A percentile compares a stretch with the other conserved stretches of the same genome.
phyloP scores from a whole-genome alignment of 2,113 vertebrate genomes.

The Melanostigma gelatinosum region DNA sequence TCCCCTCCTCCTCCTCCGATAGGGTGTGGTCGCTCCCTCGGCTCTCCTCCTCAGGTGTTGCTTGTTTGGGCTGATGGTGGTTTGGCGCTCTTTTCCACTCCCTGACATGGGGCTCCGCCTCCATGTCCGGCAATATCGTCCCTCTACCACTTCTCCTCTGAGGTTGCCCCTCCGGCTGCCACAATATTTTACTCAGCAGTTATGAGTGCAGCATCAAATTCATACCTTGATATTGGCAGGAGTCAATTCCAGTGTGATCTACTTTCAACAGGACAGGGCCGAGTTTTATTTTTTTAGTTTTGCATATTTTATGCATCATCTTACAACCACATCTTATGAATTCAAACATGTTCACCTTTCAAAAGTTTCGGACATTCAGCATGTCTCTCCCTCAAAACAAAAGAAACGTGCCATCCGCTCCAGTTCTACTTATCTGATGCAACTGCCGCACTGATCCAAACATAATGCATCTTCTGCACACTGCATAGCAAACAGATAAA shows the following conservation, averaged over 20 bases:
- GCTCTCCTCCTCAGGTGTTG: no score
- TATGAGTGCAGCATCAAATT: constrained; percentile 24
- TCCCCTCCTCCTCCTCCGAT: no score
- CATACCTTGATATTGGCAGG: constrained; percentile 8
- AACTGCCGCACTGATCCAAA: constrained; percentile 50
- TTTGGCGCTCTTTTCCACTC: no score
- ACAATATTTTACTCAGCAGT: constrained; percentile 28
- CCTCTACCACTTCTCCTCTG: no score
- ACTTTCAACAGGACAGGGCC: constrained; percentile 11
- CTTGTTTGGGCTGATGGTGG: no score
- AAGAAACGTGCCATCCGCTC: constrained; percentile 18
- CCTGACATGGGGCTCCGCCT: no score
- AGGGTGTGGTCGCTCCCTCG: no score
- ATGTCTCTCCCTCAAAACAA: constrained; percentile 5
- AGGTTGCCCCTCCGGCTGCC: no score
- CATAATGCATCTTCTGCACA: constrained; percentile 60
- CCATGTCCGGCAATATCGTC: no score
- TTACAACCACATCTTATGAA: constrained; percentile 7
- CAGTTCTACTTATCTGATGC: constrained; percentile 38
- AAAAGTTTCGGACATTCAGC: constrained; percentile 6
- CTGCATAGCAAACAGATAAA: constrained; percentile 74
- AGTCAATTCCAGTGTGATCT: constrained; percentile 24
- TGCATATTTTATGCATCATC: constrained; percentile 17
- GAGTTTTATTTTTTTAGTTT: constrained; percentile 17
- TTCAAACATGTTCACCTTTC: background rate